Percentiles rank a stretch among this genome's conserved stretches.
phyloP scores from a whole-genome alignment of 2,888 invertebrate genomes.

The Globia sparganii region DNA sequence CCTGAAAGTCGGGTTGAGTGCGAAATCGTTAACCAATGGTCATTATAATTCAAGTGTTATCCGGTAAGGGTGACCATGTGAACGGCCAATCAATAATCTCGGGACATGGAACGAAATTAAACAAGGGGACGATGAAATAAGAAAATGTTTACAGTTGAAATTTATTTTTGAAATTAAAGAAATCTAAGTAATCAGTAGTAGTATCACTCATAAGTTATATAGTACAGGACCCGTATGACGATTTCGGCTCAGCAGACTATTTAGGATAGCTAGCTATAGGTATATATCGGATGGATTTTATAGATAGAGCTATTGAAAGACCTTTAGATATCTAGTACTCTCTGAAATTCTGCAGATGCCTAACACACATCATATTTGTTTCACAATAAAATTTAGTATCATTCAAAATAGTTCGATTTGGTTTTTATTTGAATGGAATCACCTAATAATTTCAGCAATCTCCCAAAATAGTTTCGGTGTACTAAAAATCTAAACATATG shows the following conservation, averaged over 20 bases:
- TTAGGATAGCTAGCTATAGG: neutral
- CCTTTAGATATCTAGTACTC: neutral
- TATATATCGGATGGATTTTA: neutral
- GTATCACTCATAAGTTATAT: neutral
- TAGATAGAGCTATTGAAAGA: neutral
- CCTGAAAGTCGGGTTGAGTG: slow-evolving; percentile 47
- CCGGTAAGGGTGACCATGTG: slow-evolving; percentile 48
- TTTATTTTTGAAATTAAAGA: neutral
- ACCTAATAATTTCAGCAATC: neutral
- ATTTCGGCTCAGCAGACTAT: neutral
- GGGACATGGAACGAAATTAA: neutral
- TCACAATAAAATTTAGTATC: neutral
- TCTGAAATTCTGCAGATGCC: neutral
- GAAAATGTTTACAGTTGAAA: neutral
- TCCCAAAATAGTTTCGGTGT: neutral
- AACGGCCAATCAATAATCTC: neutral
- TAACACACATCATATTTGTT: neutral
- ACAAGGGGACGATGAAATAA: neutral
- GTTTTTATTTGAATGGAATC: neutral
- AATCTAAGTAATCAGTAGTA: too few relatives aligned
- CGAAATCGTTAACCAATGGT: slow-evolving; percentile 60
- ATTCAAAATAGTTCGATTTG: neutral
- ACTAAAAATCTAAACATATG: slow-evolving; percentile 44
- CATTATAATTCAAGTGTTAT: slow-evolving; percentile 62
- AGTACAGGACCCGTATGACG: neutral